Evolutionary conservation across 2,888 invertebrate genomes (phyloP), one percentile per base, ranked within the genome.

Genomic region (Neocrepidodera transversa): DNA sequence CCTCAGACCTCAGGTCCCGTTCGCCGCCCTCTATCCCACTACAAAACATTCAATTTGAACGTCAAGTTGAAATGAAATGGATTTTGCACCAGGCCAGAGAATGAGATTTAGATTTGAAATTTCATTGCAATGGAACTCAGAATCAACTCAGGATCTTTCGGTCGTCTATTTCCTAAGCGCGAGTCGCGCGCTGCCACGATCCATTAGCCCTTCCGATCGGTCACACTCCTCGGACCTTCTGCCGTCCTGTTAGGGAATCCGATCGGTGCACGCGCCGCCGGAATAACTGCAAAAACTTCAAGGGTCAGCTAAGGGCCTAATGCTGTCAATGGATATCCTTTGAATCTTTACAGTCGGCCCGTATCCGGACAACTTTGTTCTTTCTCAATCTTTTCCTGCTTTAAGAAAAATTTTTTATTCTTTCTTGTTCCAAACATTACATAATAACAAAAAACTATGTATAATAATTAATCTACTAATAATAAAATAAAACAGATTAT

Each of bases 1-100:
- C 64, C 65, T 60, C 59, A 65, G 62, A 58, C 64, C 66, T 59
- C 62, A 63, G 60, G 61, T 64, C 65, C 55, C 62, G 45, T 62
- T 65, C 58, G 60, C 58, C 60, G 60, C 57, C 68, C 63, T 56
- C 69, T 58, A 68, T 71, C 73, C 74, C 79, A 79, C 81, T 82
- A 82, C 82, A 82, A 83, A 83, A 82, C 82, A 82, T 83, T 83
- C 82, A 82, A 83, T 83, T 83, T 82, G 80, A 82, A 81, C 81
- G 82, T 82, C 80, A 82, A 82, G 81, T 83, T 82, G 81, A 81
- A 82, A 80, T 81, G 82, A 82, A 83, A 84, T 83, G 82, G 82
- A 83, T 83, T 83, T 82, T 82, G 79, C 79, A 80, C 78, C 78
- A 76, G 76, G 78, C 75, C 78, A 77, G 77, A 79, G 79, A 79